These are phyloP conservation scores for Leptonema lineaticorne DNA, from an alignment of 1,140 invertebrate species.

Conservation along the genomic window DNA sequence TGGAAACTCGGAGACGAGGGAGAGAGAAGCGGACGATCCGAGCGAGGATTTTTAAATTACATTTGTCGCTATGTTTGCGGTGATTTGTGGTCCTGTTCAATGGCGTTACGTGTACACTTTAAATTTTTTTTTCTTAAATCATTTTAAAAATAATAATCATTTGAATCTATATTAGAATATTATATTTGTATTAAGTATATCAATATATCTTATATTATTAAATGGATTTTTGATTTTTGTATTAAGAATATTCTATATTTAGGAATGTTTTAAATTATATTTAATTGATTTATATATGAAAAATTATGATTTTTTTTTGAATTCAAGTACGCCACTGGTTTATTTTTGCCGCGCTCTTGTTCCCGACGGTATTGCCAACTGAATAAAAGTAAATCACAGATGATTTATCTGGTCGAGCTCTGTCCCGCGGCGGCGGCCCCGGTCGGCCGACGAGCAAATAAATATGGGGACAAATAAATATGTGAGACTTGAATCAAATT, in stretches of 20 bases:
- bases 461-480: conserved; percentile 27
- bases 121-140: too few species aligned
- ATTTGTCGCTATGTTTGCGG: conserved; percentile 41
- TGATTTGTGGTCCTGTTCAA: conserved; percentile 38
- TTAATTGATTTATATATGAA: too few species aligned
- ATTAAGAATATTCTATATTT: too few species aligned
- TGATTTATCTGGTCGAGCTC: conserved; percentile 37
- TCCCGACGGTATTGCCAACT: conserved; percentile 41
- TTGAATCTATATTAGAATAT: too few species aligned
- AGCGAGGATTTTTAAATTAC: conserved; percentile 42
- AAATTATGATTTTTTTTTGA: background rate
- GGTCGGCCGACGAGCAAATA: conserved; percentile 31
- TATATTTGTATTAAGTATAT: too few species aligned
- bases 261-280: background rate
- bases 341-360: conserved; percentile 4
- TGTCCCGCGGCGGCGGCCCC: conserved; percentile 30
- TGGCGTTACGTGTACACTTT: conserved; percentile 24
- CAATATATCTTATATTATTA: too few species aligned
- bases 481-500: conserved; percentile 39
- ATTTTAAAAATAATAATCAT: too few species aligned
- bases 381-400: conserved; percentile 43
- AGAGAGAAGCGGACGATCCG: conserved; percentile 16
- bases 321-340: background rate
- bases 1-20: conserved; percentile 1
- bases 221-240: too few species aligned